These are phyloP conservation scores for Coryphaenoides rupestris DNA, from an alignment of 2,113 vertebrate species.

Conservation along the genomic window DNA sequence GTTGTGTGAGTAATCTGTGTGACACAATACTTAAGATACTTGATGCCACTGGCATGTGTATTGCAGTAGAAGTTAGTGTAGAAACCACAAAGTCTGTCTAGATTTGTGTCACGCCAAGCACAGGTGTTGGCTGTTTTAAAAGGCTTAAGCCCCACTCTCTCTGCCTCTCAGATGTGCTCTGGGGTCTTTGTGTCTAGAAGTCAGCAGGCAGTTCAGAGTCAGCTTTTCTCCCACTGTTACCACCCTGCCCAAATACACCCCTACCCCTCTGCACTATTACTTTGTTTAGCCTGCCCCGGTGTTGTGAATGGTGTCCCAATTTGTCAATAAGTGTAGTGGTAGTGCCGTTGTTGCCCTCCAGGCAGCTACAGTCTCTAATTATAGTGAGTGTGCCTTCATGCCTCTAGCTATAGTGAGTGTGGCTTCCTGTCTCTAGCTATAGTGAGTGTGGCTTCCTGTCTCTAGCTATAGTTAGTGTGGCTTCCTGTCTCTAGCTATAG, in stretches of 20 bases:
- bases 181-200: slow-evolving; percentile 43
- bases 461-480: too few relatives aligned
- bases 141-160: slow-evolving; percentile 56
- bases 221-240: slow-evolving; percentile 4
- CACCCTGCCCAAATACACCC: slow-evolving; percentile 4
- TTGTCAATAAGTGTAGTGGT: too few relatives aligned
- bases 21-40: slow-evolving; percentile 13
- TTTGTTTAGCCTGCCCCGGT: too few relatives aligned
- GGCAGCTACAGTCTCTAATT: too few relatives aligned
- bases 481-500: too few relatives aligned
- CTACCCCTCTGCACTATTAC: not conserved
- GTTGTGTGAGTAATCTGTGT: slow-evolving; percentile 52
- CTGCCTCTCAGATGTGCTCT: slow-evolving; percentile 32
- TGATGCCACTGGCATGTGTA: slow-evolving; percentile 18
- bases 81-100: slow-evolving; percentile 38
- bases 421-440: too few relatives aligned
- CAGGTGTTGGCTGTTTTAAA: slow-evolving; percentile 55
- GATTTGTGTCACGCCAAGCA: slow-evolving; percentile 56
- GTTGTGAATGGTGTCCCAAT: too few relatives aligned
- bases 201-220: slow-evolving; percentile 25
- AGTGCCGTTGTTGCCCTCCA: too few relatives aligned
- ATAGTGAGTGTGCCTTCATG: too few relatives aligned
- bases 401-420: too few relatives aligned
- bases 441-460: too few relatives aligned
- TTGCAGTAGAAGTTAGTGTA: not conserved